Base-by-base conservation (phyloP, 2,797 vertebrate genomes). In the Selene dorsalis region DNA sequence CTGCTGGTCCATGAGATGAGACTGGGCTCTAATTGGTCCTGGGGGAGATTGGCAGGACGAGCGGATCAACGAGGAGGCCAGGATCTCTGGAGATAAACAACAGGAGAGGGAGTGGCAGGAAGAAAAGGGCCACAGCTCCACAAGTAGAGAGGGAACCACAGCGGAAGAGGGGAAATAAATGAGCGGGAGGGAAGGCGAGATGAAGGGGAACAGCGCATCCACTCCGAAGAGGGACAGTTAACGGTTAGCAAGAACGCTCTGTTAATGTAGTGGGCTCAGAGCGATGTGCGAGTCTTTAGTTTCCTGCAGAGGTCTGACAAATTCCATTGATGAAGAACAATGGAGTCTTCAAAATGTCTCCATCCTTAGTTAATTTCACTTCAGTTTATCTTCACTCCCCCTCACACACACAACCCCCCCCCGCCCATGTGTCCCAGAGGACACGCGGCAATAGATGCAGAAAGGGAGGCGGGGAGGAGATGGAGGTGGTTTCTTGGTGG, bases 1-100 rank as follows among this genome's bases (percentile, higher is more conserved):
- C 96, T 97, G 94, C 91, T 94, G 95, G 95, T 95, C 96, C 94
- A 94, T 92, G 92, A 97, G 96, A 96, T 96, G 96, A 96, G 95
- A 94, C 96, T 88, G 93, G 92, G 93, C 92, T 94, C 95, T 98
- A 98, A 97, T 98, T 97, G 97, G 97, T 97, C 97, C 96, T 96
- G 84, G 62, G 97, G 96, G 97, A 98, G 93, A 94, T 94, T 93
- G 95, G 93, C 95, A 95, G 96, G 94, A 94, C 88, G 94, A 92
- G 38, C 88, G 93, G 96, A 95, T 96, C 90, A 95, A 95, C 95
- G 93, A 93, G 94, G 95, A 87, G 89, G 89, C 93, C 87, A 83
- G 83, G 94, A 90, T 94, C 96, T 95, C 96, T 76, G 80, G 96
- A 96, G 96, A 96, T 94, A 96, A 96, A 97, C 95, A 96, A 96